Evolutionary conservation across 1,140 invertebrate species (phyloP).

Genomic region (Sogatella furcifera): DNA sequence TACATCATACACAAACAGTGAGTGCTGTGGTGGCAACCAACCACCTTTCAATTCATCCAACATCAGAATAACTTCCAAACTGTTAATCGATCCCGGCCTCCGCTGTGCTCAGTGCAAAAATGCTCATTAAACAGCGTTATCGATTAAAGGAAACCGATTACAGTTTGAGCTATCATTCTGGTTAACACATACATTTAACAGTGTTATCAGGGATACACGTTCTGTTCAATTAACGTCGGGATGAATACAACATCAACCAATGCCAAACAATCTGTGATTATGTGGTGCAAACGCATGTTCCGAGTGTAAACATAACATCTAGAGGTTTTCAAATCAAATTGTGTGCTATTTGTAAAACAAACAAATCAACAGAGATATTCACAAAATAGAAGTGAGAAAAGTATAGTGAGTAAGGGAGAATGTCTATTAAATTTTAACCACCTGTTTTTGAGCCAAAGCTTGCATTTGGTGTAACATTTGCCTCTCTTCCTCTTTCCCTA

Average conservation of each 20-base stretch:
- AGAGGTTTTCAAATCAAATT: background rate
- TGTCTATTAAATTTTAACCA: slow-evolving; percentile 33
- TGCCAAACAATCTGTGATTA: too few species aligned
- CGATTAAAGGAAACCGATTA: too few species aligned
- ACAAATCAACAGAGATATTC: slow-evolving; percentile 16
- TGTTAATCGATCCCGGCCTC: too few species aligned
- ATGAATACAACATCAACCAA: too few species aligned
- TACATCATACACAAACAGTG: slow-evolving; percentile 89
- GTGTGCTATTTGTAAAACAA: slow-evolving; percentile 6
- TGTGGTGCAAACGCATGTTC: background rate
- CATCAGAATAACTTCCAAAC: too few species aligned
- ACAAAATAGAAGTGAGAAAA: slow-evolving; percentile 12
- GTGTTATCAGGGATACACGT: too few species aligned
- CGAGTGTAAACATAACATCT: background rate
- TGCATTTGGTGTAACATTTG: slow-evolving; percentile 95
- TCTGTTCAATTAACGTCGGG: too few species aligned
- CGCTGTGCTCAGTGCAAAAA: too few species aligned
- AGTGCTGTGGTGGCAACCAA: slow-evolving; percentile 51
- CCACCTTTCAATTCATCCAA: too few species aligned
- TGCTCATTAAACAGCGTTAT: too few species aligned
- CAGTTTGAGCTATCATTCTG: too few species aligned
- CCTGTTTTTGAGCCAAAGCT: slow-evolving; percentile 90
- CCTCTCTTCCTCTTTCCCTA: slow-evolving; percentile 88
- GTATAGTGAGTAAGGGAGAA: slow-evolving; percentile 5
- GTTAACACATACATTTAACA: too few species aligned